These are phyloP conservation scores for Cataglyphis altisquamis DNA, from an alignment of 2,888 invertebrate genomes.

Conservation along the genomic window DNA sequence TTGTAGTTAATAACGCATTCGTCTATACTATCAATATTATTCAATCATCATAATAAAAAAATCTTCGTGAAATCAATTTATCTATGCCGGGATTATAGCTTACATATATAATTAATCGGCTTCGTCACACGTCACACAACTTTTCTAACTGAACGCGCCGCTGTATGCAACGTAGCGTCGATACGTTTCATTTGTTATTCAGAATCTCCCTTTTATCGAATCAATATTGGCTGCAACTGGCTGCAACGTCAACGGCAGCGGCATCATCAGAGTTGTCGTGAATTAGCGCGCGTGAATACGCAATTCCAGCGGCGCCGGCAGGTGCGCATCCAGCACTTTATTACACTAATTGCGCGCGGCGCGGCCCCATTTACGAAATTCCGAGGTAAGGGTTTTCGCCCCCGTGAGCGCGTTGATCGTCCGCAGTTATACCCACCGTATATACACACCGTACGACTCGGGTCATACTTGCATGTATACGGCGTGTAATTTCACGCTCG, in stretches of 20 bases:
- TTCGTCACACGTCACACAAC: neutral
- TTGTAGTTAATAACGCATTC: slow-evolving; percentile 40
- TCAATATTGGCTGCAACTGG: slow-evolving; percentile 38
- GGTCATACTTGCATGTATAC: slow-evolving; percentile 60
- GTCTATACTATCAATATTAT: neutral
- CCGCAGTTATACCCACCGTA: slow-evolving; percentile 20
- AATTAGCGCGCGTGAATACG: slow-evolving; percentile 54
- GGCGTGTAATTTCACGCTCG: slow-evolving; percentile 81
- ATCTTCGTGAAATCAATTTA: slow-evolving; percentile 12
- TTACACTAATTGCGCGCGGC: slow-evolving; percentile 69
- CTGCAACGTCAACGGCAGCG: slow-evolving; percentile 22
- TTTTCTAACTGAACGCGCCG: slow-evolving; percentile 44
- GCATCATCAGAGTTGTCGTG: slow-evolving; percentile 34
- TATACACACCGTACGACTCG: neutral
- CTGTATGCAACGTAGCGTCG: neutral
- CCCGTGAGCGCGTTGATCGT: slow-evolving; percentile 54
- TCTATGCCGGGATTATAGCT: neutral
- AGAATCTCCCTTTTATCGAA: slow-evolving; percentile 29
- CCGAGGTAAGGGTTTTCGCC: slow-evolving; percentile 69
- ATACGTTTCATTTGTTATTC: slow-evolving; percentile 23
- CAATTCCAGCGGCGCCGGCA: slow-evolving; percentile 53
- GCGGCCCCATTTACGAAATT: slow-evolving; percentile 65
- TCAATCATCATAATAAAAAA: slow-evolving; percentile 35
- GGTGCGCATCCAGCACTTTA: slow-evolving; percentile 64
- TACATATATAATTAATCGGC: neutral